Base-by-base conservation (phyloP, 1,140 invertebrate genomes). In the Mycetomoellerius zeteki region DNA sequence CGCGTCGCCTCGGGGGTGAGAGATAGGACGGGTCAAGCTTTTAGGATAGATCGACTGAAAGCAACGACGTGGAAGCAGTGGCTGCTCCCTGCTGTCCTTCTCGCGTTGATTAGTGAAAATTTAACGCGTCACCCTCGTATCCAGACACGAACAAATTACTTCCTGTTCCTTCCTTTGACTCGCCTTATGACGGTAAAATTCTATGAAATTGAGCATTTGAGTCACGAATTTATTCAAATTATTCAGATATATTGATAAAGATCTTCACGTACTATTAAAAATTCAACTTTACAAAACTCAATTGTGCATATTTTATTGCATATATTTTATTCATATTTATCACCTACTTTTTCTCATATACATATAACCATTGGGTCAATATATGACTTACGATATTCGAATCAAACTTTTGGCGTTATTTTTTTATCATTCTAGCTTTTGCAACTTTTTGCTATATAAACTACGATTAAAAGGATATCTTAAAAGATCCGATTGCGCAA, bases 41-140 rank as follows among this genome's bases (percentile, higher is more conserved):
- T 86, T 80, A 86, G 85, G 58, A 21, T 50, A 69, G 76, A 86
- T 81, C 76, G 76, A 78, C 75, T 33, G 85, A 69, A 81, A 86
- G 54, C 85, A 81, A 56, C 73, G 76, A 37, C 33, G 56, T 33
- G 76, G 60, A 80, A 80, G 76, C 50, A 80, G 60, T 37, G 54
- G 19, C 69, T 19, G 62, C 47, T 65, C 19, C 62, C 54, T 37
- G n/a, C 27, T 60, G 24, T 72, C 24, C 19, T 75, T 19, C 65
- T 69, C 69, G 67, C 54, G 54, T 50, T 82, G 80, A 82, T 82
- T 82, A 75, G 80, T 84, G 69, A 24, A 84, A 73, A 82, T 73
- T 73, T 82, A 82, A 84, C 69, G 80, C 80, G 69, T 75, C 69
- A 43, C 37, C 37, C 50, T 58, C 24, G 47, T 62, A 21, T 43